Base-by-base conservation (phyloP, 1,140 invertebrate genomes). In the Doryteuthis pealeii region DNA sequence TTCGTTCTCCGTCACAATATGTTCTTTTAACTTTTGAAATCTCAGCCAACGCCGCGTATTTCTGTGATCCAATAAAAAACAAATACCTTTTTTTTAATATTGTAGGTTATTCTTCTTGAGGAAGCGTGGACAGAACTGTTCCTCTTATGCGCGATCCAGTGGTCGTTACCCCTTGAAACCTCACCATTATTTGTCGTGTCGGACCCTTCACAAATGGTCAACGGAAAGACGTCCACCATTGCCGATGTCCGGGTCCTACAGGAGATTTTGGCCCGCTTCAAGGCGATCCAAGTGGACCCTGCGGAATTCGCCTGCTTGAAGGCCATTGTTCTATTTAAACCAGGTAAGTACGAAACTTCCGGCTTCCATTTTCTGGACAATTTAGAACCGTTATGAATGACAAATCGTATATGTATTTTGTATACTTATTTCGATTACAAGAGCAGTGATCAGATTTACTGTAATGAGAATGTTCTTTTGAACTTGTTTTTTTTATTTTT, bases 251-350 rank as follows among this genome's bases (percentile, higher is more conserved):
- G 84, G 30, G 71, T 82, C 32, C 78, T 98, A 22, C 94, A 95
- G 74, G 95, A 96, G 78, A 94, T 94, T 26, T 89, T 97, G 18
- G 91, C 92, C 28, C 90, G 95, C 77, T 99, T 96, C 89, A 94
- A 96, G 83, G 90, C 92, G 0, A 91, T 97, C 28, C 92, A 93
- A 71, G 95, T 99, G 0, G 96, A 99, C 90, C 95, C 96, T 0
- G 96, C 95, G 0, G 98, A 99, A 87, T 98, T 99, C 84, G 96
- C 97, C 35, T 99, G 96, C 87, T 92, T 99, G 85, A 99, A 99
- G 88, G 97, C 97, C 0, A 96, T 99, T 33, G 94, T 97, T 14
- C 90, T 99, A 0, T 99, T 99, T 86, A 93, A 95, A 89, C 94
- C 96, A 88, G 95, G 94, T 96, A 90, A 85, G 72, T 70, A 67